Percentiles rank a stretch among this genome's conserved stretches.
These are phyloP conservation scores for Psylliodes chrysocephalus DNA, from an alignment of 2,888 invertebrate genomes.

Conservation along the genomic window DNA sequence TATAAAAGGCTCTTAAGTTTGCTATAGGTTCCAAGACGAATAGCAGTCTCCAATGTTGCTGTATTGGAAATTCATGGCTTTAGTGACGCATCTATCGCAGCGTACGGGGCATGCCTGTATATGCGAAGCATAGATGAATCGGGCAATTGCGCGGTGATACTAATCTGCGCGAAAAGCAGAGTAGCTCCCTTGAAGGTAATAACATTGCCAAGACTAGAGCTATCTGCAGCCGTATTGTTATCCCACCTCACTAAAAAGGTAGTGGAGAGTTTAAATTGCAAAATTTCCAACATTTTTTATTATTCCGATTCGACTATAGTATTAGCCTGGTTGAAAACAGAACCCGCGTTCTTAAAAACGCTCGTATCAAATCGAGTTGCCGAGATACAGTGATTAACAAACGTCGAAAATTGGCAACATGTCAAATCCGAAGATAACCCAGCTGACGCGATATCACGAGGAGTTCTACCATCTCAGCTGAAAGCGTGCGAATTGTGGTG, in stretches of 20 bases:
- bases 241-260: neutral
- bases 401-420: constrained; percentile 9
- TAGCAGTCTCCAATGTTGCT: constrained; percentile 2
- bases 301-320: constrained; percentile 26
- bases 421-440: constrained; percentile 14
- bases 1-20: too few species aligned
- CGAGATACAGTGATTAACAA: constrained; percentile 19
- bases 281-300: neutral
- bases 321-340: constrained; percentile 15
- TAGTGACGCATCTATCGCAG: neutral
- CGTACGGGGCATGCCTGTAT: constrained; percentile 2
- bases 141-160: neutral
- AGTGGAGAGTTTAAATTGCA: neutral
- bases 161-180: neutral
- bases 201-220: neutral
- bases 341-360: constrained; percentile 6
- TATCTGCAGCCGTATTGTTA: neutral
- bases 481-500: constrained; percentile 8
- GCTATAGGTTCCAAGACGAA: constrained; percentile 18
- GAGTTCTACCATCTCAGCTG: neutral
- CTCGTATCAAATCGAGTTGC: constrained; percentile 31
- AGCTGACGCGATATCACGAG: constrained; percentile 8
- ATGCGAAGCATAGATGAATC: neutral
- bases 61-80: neutral
- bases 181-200: neutral